Evolutionary conservation across 2,797 vertebrate genomes (phyloP).

Genomic region (Acestrorhynchus altus): DNA sequence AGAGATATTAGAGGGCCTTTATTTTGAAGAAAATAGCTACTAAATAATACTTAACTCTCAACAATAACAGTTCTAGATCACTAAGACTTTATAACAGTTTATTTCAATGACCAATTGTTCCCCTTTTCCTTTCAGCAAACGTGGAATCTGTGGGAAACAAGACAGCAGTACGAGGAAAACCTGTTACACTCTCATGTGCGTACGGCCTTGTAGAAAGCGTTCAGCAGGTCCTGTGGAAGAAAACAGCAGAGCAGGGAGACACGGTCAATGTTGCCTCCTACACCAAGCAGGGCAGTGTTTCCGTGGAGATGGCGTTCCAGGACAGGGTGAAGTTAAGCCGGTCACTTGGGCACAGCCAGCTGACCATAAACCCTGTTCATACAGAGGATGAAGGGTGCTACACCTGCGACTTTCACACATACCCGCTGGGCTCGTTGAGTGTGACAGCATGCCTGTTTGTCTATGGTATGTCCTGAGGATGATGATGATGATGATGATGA

Average conservation of each 20-base stretch:
- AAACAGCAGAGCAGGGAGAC: conserved; percentile 75
- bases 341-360: conserved; percentile 66
- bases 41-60: no score
- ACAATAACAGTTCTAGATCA: no score
- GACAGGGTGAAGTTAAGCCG: conserved; percentile 65
- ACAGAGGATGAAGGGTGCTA: conserved; percentile 82
- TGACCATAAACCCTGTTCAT: conserved; percentile 66
- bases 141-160: conserved; percentile 71
- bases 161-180: conserved; percentile 68
- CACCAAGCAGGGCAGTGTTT: conserved; percentile 31
- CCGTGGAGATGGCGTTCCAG: conserved; percentile 49
- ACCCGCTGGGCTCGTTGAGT: conserved; percentile 70
- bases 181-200: conserved; percentile 69
- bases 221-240: conserved; percentile 78
- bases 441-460: conserved; percentile 72
- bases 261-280: conserved; percentile 68
- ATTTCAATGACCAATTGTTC: not conserved
- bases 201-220: conserved; percentile 68
- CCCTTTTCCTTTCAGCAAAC: conserved; percentile 61
- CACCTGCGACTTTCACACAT: conserved; percentile 79
- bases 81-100: no score
- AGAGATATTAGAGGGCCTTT: no score
- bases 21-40: no score
- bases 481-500: not conserved
- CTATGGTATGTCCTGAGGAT: conserved; percentile 55